Evolutionary conservation across 2,797 vertebrate species (phyloP).

Genomic region (Lycodopsis pacificus): DNA sequence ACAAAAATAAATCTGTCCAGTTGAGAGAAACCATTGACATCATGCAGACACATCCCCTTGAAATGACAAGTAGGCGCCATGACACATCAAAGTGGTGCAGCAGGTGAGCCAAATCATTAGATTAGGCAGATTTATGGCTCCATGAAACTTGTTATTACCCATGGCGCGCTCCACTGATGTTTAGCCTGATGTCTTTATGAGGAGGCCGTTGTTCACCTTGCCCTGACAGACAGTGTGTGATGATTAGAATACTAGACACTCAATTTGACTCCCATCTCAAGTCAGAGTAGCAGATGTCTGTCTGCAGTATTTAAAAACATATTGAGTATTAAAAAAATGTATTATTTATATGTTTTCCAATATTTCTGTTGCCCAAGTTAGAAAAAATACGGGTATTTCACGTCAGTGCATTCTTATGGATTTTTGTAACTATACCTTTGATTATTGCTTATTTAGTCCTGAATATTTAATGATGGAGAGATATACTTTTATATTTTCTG

Average conservation of each 20-base stretch:
- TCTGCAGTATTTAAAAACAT: slow-evolving; percentile 44
- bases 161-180: slow-evolving; percentile 75
- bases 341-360: not conserved
- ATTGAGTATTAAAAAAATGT: slow-evolving; percentile 23
- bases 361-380: not conserved
- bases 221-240: slow-evolving; percentile 68
- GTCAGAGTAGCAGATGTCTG: slow-evolving; percentile 47
- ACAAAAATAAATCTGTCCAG: slow-evolving; percentile 76
- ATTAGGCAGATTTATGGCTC: slow-evolving; percentile 85
- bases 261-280: slow-evolving; percentile 64
- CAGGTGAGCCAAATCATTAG: slow-evolving; percentile 85
- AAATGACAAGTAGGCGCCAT: slow-evolving; percentile 81
- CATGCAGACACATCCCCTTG: slow-evolving; percentile 78
- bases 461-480: not conserved
- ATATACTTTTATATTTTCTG: not conserved
- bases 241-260: slow-evolving; percentile 71
- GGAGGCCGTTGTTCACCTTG: slow-evolving; percentile 78
- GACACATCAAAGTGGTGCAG: slow-evolving; percentile 78
- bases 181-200: slow-evolving; percentile 85
- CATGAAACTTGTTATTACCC: slow-evolving; percentile 85
- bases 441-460: not conserved
- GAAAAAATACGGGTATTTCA: not conserved
- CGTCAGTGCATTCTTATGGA: not conserved
- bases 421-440: not conserved
- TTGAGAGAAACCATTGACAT: slow-evolving; percentile 64